Percentiles rank a stretch among this genome's conserved stretches.
Conservation (phyloP, 2,797 vertebrate species). For the Lutjanus campechanus region DNA sequence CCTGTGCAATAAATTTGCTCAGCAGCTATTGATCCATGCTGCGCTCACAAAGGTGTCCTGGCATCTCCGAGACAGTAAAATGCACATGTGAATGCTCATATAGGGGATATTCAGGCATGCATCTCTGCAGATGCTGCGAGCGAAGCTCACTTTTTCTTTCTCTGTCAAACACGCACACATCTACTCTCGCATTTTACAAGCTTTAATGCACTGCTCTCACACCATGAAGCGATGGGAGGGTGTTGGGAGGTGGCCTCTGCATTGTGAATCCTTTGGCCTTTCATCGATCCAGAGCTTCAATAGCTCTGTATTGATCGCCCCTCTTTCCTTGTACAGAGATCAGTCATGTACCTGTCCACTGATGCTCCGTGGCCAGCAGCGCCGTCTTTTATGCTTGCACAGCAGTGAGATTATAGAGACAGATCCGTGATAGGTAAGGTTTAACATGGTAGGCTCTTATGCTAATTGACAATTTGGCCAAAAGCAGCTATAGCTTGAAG, state of each 20-base stretch:
- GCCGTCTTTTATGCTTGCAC: conserved; percentile 25
- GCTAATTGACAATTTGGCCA: conserved; percentile 28
- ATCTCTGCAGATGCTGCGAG: conserved; percentile 28
- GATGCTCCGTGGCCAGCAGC: conserved; percentile 28
- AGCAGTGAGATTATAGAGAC: conserved; percentile 25
- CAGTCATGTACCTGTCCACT: conserved; percentile 65
- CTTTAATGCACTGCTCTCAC: conserved; percentile 53
- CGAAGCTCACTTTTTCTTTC: conserved; percentile 18
- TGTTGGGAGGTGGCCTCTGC: conserved; percentile 53
- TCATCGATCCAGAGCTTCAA: conserved; percentile 68
- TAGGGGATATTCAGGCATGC: conserved; percentile 7
- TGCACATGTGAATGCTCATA: not conserved
- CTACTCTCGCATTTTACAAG: conserved; percentile 39
- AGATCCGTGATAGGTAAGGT: conserved; percentile 14
- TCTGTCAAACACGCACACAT: conserved; percentile 18
- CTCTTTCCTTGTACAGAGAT: conserved; percentile 68
- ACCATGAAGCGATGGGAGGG: conserved; percentile 34
- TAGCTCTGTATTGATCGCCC: conserved; percentile 69
- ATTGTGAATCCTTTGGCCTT: conserved; percentile 72
- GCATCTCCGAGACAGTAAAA: conserved; percentile 38
- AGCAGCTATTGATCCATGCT: conserved; percentile 62
- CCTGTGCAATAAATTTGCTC: conserved; percentile 61
- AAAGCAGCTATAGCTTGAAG: conserved; percentile 14
- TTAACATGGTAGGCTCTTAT: conserved; percentile 26
- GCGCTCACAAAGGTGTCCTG: conserved; percentile 36